Evolutionary conservation across 37 sponge, comb jelly and placozoan genomes (phyloP), one percentile per base, ranked within the genome.

Genomic region (Amphimedon queenslandica): DNA sequence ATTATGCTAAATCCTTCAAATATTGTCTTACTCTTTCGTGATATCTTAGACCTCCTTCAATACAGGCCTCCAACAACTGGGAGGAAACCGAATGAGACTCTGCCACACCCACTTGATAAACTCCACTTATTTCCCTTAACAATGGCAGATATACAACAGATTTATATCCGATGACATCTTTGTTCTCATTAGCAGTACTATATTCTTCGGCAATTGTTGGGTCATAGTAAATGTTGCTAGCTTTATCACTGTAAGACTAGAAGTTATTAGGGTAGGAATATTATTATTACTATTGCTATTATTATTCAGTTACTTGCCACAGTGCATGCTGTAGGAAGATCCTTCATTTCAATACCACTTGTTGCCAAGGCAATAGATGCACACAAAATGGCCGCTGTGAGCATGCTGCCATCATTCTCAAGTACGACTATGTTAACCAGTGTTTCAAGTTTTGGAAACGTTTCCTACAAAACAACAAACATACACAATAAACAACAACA

Each of bases 321-420:
- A 34, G 80, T 69, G 57, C 75, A 79, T 27, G 86, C 86, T 2
- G 70, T 69, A 32, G 86, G 86, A 3, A 80, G n/a, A 63, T 86
- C 80, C 28, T 43, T 18, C 71, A 86, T 79, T 63, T 79, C 79
- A 43, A 86, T 38, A 30, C 86, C 86, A 75, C 76, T 25, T n/a
- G 42, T 37, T 10, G 76, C 70, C 38, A 86, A 71, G n/a, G 86
- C 86, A 10, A 80, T 20, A 64, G 63, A 43, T 27, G 76, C 80
- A 86, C 80, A 79, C 33, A 65, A 25, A 21, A 86, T 4, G 11
- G 80, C 58, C 28, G 76, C 80, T 34, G 80, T 70, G 27, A 86
- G 70, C 28, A 77, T 80, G 60, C 63, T 79, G 13, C 86, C 86
- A 55, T 70, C 70, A 63, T 80, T 70, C 32, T 86, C 86, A 37